Conservation (phyloP, 2,797 vertebrate genomes). For the Sebastes miniatus region DNA sequence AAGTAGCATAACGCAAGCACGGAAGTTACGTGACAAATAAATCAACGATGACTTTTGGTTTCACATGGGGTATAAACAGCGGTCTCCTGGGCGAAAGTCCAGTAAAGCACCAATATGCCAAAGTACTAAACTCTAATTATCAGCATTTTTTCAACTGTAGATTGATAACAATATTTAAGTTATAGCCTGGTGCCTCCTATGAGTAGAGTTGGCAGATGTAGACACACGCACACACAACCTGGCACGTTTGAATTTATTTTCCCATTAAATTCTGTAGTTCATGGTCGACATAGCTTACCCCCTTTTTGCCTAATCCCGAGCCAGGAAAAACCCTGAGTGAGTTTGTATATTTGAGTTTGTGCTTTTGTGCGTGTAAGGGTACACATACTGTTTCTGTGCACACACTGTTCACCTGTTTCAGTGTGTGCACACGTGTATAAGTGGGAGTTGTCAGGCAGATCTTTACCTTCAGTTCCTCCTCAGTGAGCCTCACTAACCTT, state of each 20-base stretch:
- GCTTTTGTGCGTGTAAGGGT: neutral
- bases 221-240: neutral
- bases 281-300: neutral
- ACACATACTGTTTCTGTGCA: neutral
- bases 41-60: no score
- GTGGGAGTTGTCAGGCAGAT: slow-evolving; percentile 49
- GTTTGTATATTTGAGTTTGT: slow-evolving; percentile 14
- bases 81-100: neutral
- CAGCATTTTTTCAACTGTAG: neutral
- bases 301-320: neutral
- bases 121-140: neutral
- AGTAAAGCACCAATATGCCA: neutral
- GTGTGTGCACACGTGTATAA: slow-evolving; percentile 12
- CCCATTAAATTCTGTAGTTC: neutral
- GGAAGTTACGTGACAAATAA: no score
- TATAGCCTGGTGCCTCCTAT: neutral
- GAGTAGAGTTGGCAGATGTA: neutral
- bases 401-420: slow-evolving; percentile 16
- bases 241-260: neutral
- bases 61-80: no score
- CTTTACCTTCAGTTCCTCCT: slow-evolving; percentile 57
- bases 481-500: slow-evolving; percentile 72
- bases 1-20: no score
- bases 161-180: neutral
- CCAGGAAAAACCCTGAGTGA: neutral